Evolutionary conservation across 2,888 invertebrate genomes (phyloP), one percentile per base, ranked within the genome.

Genomic region (Meta bourneti): DNA sequence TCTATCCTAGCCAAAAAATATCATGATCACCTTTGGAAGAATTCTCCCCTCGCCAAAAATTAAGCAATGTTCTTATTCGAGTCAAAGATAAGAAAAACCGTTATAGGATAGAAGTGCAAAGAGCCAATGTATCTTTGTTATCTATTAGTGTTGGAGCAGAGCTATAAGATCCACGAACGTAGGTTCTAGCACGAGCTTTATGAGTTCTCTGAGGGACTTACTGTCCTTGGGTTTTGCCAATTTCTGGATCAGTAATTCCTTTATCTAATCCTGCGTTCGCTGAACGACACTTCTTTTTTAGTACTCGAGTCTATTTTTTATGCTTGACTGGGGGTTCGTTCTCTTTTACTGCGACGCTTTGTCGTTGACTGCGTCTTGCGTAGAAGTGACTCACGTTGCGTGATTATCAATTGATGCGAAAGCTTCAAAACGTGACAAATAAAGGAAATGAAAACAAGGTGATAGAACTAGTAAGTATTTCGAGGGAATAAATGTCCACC

Each of bases 231-330:
- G 79, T 80, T 72, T 80, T 87, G 88, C 88, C 88, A 74, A 87
- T 88, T 74, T 49, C 81, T 81, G 13, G 81, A 81, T 81, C 74
- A 54, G 88, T 88, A 88, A 88, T 88, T 88, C 88, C 75, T 81
- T 88, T 88, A 88, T 88, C 88, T 88, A 88, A 88, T 81, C 88
- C 81, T 75, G 48, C 19, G 71, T 80, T 79, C 74, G 61, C 88
- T 74, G 74, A 88, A 81, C 72, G 88, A 61, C 61, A 81, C 54
- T 81, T 88, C 51, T 78, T 74, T 52, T n/a, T 77, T 75, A 61
- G 61, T 61, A 61, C 16, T 61, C 61, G 11, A 61, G 61, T 61
- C 16, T 74, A 71, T 74, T 69, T 81, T 61, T 74, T 80, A 49
- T 80, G 80, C 72, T 80, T 61, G 54, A 86, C 72, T 80, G 70